Evolutionary conservation across 2,113 vertebrate genomes (phyloP).

Genomic region (Mesitornis unicolor): DNA sequence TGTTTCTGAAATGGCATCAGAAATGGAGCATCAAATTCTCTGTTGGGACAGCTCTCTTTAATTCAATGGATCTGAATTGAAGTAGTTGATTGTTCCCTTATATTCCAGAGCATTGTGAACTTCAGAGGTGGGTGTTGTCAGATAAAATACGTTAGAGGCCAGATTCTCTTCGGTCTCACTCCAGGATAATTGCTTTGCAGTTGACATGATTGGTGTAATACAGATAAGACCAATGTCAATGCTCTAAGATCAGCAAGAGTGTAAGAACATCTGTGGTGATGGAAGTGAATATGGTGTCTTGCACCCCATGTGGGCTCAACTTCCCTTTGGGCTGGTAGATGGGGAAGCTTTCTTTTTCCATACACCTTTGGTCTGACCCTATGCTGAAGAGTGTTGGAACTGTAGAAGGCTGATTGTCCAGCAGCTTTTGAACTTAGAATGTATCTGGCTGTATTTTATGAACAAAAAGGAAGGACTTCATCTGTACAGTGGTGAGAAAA

Average conservation of each 20-base stretch:
- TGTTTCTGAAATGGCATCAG: not conserved
- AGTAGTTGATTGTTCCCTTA: not conserved
- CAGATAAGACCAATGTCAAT: not conserved
- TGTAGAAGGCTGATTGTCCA: not conserved
- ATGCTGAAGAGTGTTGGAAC: not conserved
- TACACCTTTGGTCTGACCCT: not conserved
- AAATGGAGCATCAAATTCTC: not conserved
- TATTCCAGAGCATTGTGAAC: not conserved
- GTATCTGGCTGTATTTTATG: not conserved
- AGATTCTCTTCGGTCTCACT: not conserved
- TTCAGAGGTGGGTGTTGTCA: not conserved
- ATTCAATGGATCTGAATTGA: not conserved
- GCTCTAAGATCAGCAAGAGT: not conserved
- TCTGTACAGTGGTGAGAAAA: not conserved
- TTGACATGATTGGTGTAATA: not conserved
- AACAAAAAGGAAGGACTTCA: not conserved
- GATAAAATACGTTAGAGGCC: not conserved
- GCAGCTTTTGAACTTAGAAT: conserved; percentile 13
- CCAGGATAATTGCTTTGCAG: not conserved
- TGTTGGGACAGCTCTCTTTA: not conserved
- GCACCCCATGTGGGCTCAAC: not conserved
- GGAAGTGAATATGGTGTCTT: not conserved
- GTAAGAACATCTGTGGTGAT: not conserved
- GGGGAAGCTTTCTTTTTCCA: not conserved
- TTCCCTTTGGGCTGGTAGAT: not conserved